These are phyloP conservation scores for Cephus cinctus DNA, from an alignment of 1,140 invertebrate species.

Conservation along the genomic window DNA sequence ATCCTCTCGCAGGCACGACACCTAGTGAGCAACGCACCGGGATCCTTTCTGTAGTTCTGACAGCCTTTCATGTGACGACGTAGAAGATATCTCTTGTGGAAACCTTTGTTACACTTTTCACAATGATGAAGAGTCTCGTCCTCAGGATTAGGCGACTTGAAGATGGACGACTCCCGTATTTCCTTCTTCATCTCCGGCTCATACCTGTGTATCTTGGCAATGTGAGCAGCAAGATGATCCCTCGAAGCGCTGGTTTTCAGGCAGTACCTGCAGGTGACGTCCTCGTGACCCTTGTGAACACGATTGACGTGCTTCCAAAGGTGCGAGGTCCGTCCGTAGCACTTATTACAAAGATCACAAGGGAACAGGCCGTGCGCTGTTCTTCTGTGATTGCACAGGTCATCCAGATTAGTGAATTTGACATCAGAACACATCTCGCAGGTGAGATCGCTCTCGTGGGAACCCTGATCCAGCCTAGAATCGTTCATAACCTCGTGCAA, in stretches of 20 bases:
- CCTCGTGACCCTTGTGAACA: constrained; percentile 62
- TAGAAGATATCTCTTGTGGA: constrained; percentile 56
- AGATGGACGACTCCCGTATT: constrained; percentile 15
- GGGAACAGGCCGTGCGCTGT: constrained; percentile 59
- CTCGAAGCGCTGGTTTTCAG: constrained; percentile 62
- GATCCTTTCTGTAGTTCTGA: constrained; percentile 58
- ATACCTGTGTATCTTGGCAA: constrained; percentile 60
- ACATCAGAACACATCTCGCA: constrained; percentile 53
- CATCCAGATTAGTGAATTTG: constrained; percentile 53
- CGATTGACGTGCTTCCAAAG: constrained; percentile 67
- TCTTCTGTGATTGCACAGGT: constrained; percentile 59
- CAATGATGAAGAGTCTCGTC: constrained; percentile 57
- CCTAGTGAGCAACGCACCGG: constrained; percentile 53
- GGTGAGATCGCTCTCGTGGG: constrained; percentile 36
- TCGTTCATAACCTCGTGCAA: constrained; percentile 16
- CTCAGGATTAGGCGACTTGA: constrained; percentile 35
- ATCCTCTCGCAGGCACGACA: constrained; percentile 61
- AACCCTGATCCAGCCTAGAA: not conserved
- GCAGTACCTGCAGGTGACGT: constrained; percentile 62
- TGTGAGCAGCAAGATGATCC: constrained; percentile 60
- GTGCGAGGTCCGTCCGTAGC: constrained; percentile 63
- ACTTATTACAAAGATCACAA: constrained; percentile 65
- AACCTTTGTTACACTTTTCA: constrained; percentile 58
- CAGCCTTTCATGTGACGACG: constrained; percentile 62
- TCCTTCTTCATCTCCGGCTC: constrained; percentile 45